phyloP scores from a whole-genome alignment of 2,113 vertebrate genomes.

The Thamnophis sirtalis region DNA sequence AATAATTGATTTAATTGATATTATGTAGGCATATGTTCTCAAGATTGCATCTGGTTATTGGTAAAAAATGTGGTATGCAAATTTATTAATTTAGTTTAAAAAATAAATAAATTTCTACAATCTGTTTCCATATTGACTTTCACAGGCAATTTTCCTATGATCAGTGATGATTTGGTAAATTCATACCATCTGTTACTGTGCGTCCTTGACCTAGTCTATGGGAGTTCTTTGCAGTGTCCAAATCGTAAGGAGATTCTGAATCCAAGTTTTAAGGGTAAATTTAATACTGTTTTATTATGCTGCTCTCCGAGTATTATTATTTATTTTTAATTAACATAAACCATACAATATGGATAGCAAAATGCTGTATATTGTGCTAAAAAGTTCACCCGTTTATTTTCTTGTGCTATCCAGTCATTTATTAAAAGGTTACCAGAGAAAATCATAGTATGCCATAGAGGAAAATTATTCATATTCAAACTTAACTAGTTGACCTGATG shows the following conservation, averaged over 20 bases:
- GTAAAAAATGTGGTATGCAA: background rate
- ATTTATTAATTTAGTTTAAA: background rate
- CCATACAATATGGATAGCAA: background rate
- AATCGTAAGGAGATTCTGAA: conserved; percentile 89
- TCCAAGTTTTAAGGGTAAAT: conserved; percentile 82
- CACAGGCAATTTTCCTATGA: conserved; percentile 94
- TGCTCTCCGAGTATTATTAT: background rate
- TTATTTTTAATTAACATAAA: background rate
- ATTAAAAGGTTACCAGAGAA: background rate
- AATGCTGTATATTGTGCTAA: background rate
- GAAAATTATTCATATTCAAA: background rate
- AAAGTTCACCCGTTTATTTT: background rate
- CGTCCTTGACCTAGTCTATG: conserved; percentile 88
- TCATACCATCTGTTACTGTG: conserved; percentile 92
- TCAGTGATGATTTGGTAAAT: conserved; percentile 95
- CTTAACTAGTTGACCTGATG: background rate
- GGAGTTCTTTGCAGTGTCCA: conserved; percentile 85
- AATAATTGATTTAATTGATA: background rate
- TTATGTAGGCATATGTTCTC: background rate
- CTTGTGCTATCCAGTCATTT: background rate
- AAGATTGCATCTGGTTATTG: background rate
- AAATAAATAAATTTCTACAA: conserved; percentile 14
- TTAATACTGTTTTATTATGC: background rate
- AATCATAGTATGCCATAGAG: background rate
- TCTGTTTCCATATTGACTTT: conserved; percentile 8